These are phyloP conservation scores for Diadophis punctatus DNA, from an alignment of 2,113 vertebrate species.

Conservation along the genomic window DNA sequence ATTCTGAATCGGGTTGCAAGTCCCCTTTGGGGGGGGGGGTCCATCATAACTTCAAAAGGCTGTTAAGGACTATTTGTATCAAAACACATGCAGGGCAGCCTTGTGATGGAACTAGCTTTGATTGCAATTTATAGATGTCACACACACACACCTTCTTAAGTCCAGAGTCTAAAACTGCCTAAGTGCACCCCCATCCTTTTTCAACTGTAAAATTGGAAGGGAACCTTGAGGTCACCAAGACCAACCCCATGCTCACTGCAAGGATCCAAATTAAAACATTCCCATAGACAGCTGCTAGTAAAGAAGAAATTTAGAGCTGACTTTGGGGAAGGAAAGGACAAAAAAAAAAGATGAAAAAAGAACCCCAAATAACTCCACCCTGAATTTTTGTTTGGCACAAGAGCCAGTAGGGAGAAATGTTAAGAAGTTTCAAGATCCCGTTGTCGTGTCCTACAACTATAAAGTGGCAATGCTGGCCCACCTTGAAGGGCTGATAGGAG, in stretches of 20 bases:
- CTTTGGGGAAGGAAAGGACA: background rate
- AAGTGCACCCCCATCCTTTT: background rate
- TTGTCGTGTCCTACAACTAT: background rate
- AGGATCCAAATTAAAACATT: background rate
- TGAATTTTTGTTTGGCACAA: background rate
- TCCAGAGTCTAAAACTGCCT: background rate
- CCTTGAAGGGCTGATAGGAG: background rate
- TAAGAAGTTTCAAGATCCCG: background rate
- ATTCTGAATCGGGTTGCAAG: background rate
- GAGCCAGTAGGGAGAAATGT: background rate
- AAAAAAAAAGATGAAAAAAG: background rate
- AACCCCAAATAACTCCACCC: background rate
- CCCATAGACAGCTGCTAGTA: background rate
- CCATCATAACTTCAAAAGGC: background rate
- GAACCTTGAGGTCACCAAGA: background rate
- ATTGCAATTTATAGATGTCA: background rate
- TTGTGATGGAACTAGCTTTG: background rate
- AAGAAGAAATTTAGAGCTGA: background rate
- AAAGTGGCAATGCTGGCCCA: background rate
- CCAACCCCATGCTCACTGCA: background rate
- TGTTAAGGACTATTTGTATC: background rate
- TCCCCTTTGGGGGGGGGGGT: too few relatives aligned
- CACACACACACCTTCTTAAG: fast-evolving
- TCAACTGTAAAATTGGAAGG: background rate
- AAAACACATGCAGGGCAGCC: background rate